Conservation (phyloP, 2,113 vertebrate genomes). For the Tricholaema leucomelas region DNA sequence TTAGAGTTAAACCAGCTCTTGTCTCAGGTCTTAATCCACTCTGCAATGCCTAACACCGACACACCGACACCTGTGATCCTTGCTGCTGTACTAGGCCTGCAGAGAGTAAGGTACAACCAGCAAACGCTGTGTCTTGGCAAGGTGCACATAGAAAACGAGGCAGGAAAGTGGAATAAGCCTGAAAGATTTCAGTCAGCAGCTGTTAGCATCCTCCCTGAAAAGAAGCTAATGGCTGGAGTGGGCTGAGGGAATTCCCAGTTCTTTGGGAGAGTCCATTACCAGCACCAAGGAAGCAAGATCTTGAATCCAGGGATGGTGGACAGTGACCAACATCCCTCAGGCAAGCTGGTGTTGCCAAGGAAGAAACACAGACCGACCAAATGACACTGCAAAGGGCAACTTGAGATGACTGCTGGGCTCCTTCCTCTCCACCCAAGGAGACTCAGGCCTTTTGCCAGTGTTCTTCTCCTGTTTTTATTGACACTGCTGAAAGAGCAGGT, state of each 20-base stretch:
- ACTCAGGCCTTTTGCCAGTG: not conserved
- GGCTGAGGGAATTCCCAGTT: rapidly evolving
- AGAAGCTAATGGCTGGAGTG: not conserved
- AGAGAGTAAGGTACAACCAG: not conserved
- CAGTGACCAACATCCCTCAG: not conserved
- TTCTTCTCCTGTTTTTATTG: not conserved
- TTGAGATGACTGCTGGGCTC: rapidly evolving
- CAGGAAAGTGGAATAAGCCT: not conserved
- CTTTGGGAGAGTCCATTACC: not conserved
- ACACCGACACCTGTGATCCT: not conserved
- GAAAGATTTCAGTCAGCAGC: not conserved
- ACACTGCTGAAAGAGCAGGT: not conserved
- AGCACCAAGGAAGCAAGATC: not conserved
- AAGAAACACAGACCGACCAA: not conserved
- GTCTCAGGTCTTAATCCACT: not conserved
- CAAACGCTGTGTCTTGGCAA: not conserved
- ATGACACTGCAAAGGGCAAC: not conserved
- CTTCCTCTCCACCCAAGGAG: not conserved
- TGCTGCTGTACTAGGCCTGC: not conserved
- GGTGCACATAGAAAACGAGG: rapidly evolving
- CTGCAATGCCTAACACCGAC: rapidly evolving
- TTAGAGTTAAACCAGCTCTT: not conserved
- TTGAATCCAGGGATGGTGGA: not conserved
- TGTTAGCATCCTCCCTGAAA: not conserved
- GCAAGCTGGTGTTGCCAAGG: not conserved